A percentile compares a stretch with the other conserved stretches of the same genome.
phyloP scores from a whole-genome alignment of 2,797 vertebrate genomes.

The Ptychobarbus kaznakovi region DNA sequence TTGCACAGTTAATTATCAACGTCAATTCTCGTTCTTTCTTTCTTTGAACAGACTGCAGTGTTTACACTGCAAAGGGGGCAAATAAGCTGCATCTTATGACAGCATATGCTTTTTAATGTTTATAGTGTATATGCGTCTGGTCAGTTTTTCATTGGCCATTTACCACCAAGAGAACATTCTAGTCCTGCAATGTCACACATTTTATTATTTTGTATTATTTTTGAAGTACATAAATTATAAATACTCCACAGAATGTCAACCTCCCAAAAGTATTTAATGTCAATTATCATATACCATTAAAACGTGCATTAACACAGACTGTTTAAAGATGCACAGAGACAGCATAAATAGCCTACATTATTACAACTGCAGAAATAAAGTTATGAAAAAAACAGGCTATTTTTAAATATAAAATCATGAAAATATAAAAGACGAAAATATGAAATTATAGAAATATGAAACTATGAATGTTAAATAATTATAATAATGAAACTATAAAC shows the following conservation, averaged over 20 bases:
- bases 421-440: background rate
- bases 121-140: too few relatives aligned
- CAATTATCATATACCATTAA: background rate
- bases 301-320: background rate
- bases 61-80: background rate
- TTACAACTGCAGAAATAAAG: background rate
- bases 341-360: background rate
- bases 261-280: background rate
- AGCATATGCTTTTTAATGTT: background rate
- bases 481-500: background rate
- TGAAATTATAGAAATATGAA: background rate
- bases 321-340: background rate
- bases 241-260: background rate
- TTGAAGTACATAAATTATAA: background rate
- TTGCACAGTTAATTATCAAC: slow-evolving; percentile 93
- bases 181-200: background rate
- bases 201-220: background rate
- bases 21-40: slow-evolving; percentile 85
- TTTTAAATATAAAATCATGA: background rate
- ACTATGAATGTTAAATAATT: background rate
- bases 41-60: slow-evolving; percentile 27
- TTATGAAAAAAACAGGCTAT: background rate
- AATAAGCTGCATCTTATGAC: background rate
- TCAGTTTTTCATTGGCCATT: background rate
- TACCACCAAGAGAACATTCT: background rate